Percentiles rank a stretch among this genome's conserved stretches.
Conservation (phyloP, 2,113 vertebrate genomes). For the Petrocephalus microphthalmus region DNA sequence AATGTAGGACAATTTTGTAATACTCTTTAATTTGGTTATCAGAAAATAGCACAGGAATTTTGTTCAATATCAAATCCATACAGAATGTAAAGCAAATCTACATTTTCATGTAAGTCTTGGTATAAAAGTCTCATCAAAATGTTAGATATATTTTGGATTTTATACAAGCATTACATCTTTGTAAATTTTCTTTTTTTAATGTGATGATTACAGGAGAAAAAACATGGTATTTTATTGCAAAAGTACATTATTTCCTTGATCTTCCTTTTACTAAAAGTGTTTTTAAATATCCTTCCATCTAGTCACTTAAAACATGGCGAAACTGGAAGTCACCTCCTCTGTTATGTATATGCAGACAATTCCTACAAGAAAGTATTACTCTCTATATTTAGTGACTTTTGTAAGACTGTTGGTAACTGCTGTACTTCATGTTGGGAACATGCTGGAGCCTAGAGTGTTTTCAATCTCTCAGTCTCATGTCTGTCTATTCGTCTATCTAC, state of each 20-base stretch:
- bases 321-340: background rate
- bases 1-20: background rate
- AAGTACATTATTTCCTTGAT: background rate
- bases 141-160: conserved; percentile 1
- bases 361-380: background rate
- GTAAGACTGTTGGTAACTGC: background rate
- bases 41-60: background rate
- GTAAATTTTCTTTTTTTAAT: conserved; percentile 17
- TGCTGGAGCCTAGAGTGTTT: background rate
- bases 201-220: background rate
- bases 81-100: background rate
- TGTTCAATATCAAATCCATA: background rate
- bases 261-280: background rate
- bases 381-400: background rate
- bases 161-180: conserved; percentile 7
- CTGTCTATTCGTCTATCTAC: background rate
- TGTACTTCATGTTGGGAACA: background rate
- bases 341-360: conserved; percentile 17
- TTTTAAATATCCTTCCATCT: background rate
- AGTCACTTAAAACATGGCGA: background rate
- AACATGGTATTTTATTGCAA: background rate
- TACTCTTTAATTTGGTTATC: background rate
- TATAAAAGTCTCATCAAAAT: background rate
- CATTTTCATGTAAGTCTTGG: background rate
- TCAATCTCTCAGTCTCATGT: background rate